These are phyloP conservation scores for Ascidia mentula DNA, from an alignment of 23 tunicate genomes.

Conservation along the genomic window DNA sequence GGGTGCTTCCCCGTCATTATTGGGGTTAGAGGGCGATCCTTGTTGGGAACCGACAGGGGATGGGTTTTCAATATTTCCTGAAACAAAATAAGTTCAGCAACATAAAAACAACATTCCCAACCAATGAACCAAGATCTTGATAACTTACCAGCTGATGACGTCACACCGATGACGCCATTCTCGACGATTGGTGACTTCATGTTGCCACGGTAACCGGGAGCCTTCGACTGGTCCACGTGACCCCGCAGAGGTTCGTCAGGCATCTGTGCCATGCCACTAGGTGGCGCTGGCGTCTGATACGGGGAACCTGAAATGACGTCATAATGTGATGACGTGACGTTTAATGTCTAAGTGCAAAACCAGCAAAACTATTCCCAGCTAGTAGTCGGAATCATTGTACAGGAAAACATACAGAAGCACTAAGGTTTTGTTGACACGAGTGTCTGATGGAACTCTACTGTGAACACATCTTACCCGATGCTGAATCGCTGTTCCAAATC, in stretches of 20 bases:
- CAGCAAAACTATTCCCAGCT: no score
- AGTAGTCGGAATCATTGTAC: no score
- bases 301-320: background rate
- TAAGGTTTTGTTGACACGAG: background rate
- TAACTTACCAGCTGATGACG: background rate
- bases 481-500: conserved; percentile 39
- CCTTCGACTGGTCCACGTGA: conserved; percentile 60
- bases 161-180: conserved; percentile 14
- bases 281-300: background rate
- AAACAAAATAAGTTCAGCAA: background rate
- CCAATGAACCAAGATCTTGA: background rate
- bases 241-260: background rate
- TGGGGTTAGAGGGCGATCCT: conserved; percentile 41
- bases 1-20: conserved; percentile 24
- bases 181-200: conserved; percentile 55
- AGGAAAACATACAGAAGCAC: background rate
- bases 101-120: background rate
- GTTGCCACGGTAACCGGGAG: conserved; percentile 66
- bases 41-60: conserved; percentile 42
- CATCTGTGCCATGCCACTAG: background rate
- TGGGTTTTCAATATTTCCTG: conserved; percentile 18
- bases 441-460: no score
- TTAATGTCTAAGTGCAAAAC: no score
- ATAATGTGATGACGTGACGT: no score
- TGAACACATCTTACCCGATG: conserved; percentile 30